Evolutionary conservation across 2,888 invertebrate genomes (phyloP), one percentile per base, ranked within the genome.

Genomic region (Taphrorychus bicolor): DNA sequence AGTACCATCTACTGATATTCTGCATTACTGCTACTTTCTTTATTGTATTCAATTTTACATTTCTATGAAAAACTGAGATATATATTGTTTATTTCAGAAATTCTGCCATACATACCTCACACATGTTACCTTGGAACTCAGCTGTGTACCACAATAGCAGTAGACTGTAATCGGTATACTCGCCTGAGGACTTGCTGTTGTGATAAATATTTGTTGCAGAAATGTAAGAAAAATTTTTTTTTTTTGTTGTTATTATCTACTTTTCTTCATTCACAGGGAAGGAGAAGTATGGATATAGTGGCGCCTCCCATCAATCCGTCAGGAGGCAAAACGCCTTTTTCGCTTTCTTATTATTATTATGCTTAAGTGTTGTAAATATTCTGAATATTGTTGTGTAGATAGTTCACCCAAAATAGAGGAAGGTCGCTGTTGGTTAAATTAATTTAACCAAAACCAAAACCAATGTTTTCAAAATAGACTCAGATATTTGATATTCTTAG

Each of bases 161-260:
- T 80, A 58, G 86, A 89, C 82, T 90, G 90, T 81, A 87, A 84
- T 45, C 85, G 85, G 76, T 90, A 89, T 80, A 83, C 84, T 65
- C 82, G 88, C 65, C 80, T 90, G 52, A 82, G 88, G 45, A 87
- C 86, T 77, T 90, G 90, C 80, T 90, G 90, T 81, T 90, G 90
- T 80, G 84, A 86, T 76, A 82, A 83, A 74, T 84, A 84, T 72
- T 84, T 88, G 59, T 86, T 87, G 48, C 82, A 85, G 65, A 82
- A 85, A 79, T 90, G 90, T 89, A 74, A 86, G 22, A n/a, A 9
- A n/a, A n/a, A n/a, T 54, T 54, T 14, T 51, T 1, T 51, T 14
- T 59, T 48, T 22, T 2, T n/a, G 1, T 14, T 16, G 4, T 42
- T 14, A 45, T 32, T 7, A 32, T 32, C 32, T 5, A 32, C 11